Conservation (phyloP, 1,140 invertebrate genomes). For the Paralvinella palmiformis region DNA sequence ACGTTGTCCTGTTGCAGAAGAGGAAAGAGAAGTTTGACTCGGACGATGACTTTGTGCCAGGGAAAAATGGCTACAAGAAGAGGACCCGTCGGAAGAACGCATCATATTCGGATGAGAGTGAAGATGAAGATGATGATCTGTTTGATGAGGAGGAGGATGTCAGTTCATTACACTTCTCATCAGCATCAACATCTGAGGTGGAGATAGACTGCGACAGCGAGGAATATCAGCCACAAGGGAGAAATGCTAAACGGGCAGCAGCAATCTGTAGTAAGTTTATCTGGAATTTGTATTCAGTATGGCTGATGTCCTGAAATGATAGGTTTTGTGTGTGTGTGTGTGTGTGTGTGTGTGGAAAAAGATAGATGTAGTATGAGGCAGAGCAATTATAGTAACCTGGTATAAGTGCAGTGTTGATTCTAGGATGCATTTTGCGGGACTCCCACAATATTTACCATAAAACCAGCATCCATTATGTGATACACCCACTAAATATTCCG, state of each 20-base stretch:
- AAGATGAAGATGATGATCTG: conserved; percentile 16
- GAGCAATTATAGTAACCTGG: too few species aligned
- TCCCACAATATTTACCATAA: too few species aligned
- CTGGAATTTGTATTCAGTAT: conserved; percentile 31
- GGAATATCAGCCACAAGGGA: conserved; percentile 28
- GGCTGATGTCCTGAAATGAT: too few species aligned
- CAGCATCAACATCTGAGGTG: conserved; percentile 6
- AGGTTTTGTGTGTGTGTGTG: too few species aligned
- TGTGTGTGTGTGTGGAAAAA: too few species aligned
- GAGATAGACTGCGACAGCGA: conserved; percentile 26
- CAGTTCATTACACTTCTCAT: not conserved
- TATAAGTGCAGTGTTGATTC: too few species aligned
- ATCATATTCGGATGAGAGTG: not conserved
- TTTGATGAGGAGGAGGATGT: conserved; percentile 10
- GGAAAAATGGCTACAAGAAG: not conserved
- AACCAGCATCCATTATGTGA: too few species aligned
- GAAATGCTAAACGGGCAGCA: conserved; percentile 33
- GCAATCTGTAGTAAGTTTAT: conserved; percentile 29
- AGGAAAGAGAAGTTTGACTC: not conserved
- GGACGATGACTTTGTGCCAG: conserved; percentile 21
- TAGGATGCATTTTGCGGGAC: too few species aligned
- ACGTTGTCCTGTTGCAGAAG: not conserved
- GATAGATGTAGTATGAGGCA: too few species aligned
- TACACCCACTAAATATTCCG: too few species aligned
- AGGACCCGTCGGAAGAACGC: not conserved